A percentile compares a stretch with the other conserved stretches of the same genome.
phyloP scores from a whole-genome alignment of 2,888 invertebrate genomes.

The Plutella xylostella region DNA sequence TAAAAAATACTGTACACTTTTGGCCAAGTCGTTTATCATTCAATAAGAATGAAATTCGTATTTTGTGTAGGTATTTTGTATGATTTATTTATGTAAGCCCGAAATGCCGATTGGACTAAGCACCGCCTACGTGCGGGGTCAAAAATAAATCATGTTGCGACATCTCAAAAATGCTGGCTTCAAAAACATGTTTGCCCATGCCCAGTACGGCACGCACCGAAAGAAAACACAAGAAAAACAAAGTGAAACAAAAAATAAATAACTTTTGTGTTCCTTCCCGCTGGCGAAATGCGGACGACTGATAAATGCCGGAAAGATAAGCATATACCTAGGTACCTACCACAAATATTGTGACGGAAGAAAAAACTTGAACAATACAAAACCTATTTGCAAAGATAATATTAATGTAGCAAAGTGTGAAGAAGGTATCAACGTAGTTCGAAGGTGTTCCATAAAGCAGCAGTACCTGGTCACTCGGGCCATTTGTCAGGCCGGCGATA shows the following conservation, averaged over 20 bases:
- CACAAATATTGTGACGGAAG: slow-evolving; percentile 22
- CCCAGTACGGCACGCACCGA: slow-evolving; percentile 61
- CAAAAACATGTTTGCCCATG: slow-evolving; percentile 62
- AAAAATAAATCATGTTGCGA: slow-evolving; percentile 63
- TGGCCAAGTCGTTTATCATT: not conserved
- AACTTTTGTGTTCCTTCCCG: slow-evolving; percentile 69
- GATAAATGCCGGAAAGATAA: slow-evolving; percentile 70
- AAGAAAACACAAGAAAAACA: slow-evolving; percentile 65
- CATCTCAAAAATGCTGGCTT: slow-evolving; percentile 69
- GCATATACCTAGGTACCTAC: slow-evolving; percentile 35
- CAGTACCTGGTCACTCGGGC: slow-evolving; percentile 40
- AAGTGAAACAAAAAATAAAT: slow-evolving; percentile 62
- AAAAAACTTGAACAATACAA: no score
- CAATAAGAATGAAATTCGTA: slow-evolving; percentile 4
- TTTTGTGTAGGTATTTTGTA: slow-evolving; percentile 29
- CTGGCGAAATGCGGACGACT: slow-evolving; percentile 63
- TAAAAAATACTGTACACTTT: not conserved
- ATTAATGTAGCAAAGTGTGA: no score
- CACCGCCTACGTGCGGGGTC: slow-evolving; percentile 60
- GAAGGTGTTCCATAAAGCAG: not conserved
- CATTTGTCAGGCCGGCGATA: slow-evolving; percentile 56
- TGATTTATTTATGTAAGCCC: slow-evolving; percentile 50
- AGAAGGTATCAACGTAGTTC: no score
- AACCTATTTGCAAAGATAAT: no score
- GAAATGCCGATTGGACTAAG: slow-evolving; percentile 65